These are phyloP conservation scores for Mayetiola destructor DNA, from an alignment of 2,888 invertebrate genomes.

Conservation along the genomic window DNA sequence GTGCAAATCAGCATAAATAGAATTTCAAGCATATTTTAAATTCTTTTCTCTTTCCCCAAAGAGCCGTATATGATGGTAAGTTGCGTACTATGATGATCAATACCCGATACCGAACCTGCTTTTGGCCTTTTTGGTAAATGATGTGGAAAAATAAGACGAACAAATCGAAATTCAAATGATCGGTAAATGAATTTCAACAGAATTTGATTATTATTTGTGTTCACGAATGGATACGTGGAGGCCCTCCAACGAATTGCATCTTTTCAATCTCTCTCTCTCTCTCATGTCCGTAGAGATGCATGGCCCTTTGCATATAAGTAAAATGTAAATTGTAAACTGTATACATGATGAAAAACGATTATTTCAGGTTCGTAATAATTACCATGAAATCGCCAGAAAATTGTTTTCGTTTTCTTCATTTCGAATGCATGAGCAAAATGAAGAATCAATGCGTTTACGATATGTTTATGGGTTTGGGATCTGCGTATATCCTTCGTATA, in stretches of 20 bases:
- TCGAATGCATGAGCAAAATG: not conserved
- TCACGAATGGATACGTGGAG: too few species aligned
- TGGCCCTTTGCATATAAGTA: too few species aligned
- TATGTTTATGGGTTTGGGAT: too few species aligned
- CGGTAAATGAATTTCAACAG: not conserved
- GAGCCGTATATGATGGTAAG: not conserved
- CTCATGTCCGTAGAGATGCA: not conserved
- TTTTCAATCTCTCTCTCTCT: too few species aligned
- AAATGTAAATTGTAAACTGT: too few species aligned
- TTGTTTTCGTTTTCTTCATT: not conserved
- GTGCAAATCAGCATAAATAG: not conserved
- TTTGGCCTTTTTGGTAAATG: not conserved
- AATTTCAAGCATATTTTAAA: not conserved
- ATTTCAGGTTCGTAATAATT: not conserved
- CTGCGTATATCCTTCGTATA: too few species aligned
- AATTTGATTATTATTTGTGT: not conserved
- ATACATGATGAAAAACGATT: not conserved
- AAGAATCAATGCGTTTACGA: too few species aligned
- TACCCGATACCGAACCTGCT: not conserved
- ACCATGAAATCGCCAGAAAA: not conserved
- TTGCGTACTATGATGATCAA: not conserved
- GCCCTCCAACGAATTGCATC: not conserved
- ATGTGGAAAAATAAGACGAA: not conserved
- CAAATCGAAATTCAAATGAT: not conserved
- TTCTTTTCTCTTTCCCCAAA: not conserved